phyloP scores from a whole-genome alignment of 2,113 vertebrate species.

The Oncorhynchus mykiss region DNA sequence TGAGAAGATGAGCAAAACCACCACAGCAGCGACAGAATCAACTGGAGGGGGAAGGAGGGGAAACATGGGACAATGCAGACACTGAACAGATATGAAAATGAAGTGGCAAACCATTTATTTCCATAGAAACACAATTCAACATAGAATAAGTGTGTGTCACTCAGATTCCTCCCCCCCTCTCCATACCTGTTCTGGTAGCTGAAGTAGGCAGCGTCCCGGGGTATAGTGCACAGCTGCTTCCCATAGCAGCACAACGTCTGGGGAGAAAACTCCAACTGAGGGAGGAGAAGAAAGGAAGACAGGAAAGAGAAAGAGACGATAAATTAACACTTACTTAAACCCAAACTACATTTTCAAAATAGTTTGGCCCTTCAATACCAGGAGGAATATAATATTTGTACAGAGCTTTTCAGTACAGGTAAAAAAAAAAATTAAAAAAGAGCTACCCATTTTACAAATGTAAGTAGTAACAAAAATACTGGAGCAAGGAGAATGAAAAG shows the following conservation, averaged over 20 bases:
- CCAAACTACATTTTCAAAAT: background rate
- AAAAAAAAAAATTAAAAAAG: no score
- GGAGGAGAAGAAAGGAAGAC: conserved; percentile 47
- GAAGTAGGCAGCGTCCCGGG: conserved; percentile 96
- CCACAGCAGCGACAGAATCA: conserved; percentile 63
- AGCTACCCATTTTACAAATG: no score
- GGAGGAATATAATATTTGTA: no score
- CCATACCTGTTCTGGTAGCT: conserved; percentile 98
- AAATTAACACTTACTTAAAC: background rate
- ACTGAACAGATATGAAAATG: conserved; percentile 51
- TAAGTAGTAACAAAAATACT: no score
- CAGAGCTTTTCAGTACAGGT: no score
- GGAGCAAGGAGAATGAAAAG: no score
- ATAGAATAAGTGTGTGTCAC: conserved; percentile 78
- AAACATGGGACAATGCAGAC: conserved; percentile 59
- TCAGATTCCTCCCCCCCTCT: conserved; percentile 95
- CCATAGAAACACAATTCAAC: conserved; percentile 26
- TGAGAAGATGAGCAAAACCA: conserved; percentile 78
- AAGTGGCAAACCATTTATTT: conserved; percentile 44
- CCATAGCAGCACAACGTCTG: conserved; percentile 99
- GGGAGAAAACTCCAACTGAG: conserved; percentile 96
- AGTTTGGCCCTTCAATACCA: background rate
- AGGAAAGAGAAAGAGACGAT: conserved; percentile 14
- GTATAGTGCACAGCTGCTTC: conserved; percentile 98
- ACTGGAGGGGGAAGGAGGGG: conserved; percentile 25